Base-by-base conservation (phyloP, 2,113 vertebrate genomes). In the Cyanoramphus novaezelandiae region DNA sequence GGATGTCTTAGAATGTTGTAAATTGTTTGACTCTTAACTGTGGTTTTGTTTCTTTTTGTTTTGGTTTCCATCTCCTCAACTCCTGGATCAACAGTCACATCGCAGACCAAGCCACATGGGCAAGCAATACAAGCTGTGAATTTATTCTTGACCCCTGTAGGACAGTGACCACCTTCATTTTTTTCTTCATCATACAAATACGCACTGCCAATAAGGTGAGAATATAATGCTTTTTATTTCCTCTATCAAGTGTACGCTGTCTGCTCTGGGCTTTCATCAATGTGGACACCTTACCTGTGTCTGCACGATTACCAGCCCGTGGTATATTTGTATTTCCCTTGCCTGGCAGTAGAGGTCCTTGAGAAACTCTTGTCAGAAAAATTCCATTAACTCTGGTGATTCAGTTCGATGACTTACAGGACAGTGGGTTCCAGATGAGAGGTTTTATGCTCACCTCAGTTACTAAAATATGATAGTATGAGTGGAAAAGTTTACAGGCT, bases 151-250 rank as follows among this genome's bases (percentile, higher is more conserved):
- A 72, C 65, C 82, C 87, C 23, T 28, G 3, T 41, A 79, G 90
- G 85, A 95, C 92, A 86, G 50, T 88, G 47, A 85, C 46, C 86
- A 47, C 82, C 87, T 10, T 90, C 37, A 11, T 62, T 86, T 84
- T 93, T 83, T 28, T 88, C 67, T 94, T 96, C 87, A 20, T 75
- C 8, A 0, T 70, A 91, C 90, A 88, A 92, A 97, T 93, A 96
- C 29, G 85, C 78, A n/a, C 57, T 93, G 62, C 78, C 29, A 80
- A 80, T 96, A 97, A 98, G 98, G 98, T 98, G 97, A 98, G 97
- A 79, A 86, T 16, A 27, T 24, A 11, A 39, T 10, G 43, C 33
- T 55, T 76, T 92, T 63, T 65, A 9, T 85, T 93, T 97, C 60
- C 70, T 88, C 14, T 52, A 11, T 16, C 39, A 83, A 60, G 62